Conservation (phyloP, 2,797 vertebrate species). For the Pampus argenteus region DNA sequence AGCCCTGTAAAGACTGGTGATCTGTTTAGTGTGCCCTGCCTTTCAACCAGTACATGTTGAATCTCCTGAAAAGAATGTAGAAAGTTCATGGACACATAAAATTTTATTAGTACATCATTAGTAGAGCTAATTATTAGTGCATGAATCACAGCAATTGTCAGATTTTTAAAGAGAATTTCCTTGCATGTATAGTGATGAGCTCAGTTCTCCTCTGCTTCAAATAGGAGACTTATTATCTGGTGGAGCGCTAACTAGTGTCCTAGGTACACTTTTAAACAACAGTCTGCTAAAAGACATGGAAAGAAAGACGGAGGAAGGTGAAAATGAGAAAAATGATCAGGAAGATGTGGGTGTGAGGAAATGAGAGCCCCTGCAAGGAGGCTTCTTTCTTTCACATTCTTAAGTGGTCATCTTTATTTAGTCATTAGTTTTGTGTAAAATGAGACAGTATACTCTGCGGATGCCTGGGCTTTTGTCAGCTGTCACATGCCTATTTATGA, state of each 20-base stretch:
- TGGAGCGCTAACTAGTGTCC: slow-evolving; percentile 47
- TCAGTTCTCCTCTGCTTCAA: slow-evolving; percentile 47
- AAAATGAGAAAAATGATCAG: slow-evolving; percentile 36
- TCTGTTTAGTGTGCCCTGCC: neutral
- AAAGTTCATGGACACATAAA: neutral
- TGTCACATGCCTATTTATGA: slow-evolving; percentile 80
- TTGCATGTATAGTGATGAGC: slow-evolving; percentile 57
- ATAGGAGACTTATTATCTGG: slow-evolving; percentile 52
- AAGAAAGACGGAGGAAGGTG: slow-evolving; percentile 11
- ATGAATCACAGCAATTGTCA: slow-evolving; percentile 2
- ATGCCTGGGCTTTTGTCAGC: slow-evolving; percentile 72
- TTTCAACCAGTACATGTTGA: neutral
- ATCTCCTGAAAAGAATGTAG: neutral
- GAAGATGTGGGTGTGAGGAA: slow-evolving; percentile 27
- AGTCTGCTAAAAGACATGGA: slow-evolving; percentile 20
- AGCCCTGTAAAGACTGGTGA: neutral
- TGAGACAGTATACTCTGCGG: slow-evolving; percentile 69
- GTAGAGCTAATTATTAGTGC: too few relatives aligned
- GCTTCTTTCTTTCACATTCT: slow-evolving; percentile 53
- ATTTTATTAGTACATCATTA: neutral
- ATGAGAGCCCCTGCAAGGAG: slow-evolving; percentile 29
- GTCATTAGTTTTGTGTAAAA: slow-evolving; percentile 81
- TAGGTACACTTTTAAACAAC: slow-evolving; percentile 46
- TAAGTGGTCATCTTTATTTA: slow-evolving; percentile 76
- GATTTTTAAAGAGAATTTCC: slow-evolving; percentile 41